Percentiles rank a stretch among this genome's conserved stretches.
Evolutionary conservation across 2,888 invertebrate genomes (phyloP).

Genomic region (Volucella inanis): DNA sequence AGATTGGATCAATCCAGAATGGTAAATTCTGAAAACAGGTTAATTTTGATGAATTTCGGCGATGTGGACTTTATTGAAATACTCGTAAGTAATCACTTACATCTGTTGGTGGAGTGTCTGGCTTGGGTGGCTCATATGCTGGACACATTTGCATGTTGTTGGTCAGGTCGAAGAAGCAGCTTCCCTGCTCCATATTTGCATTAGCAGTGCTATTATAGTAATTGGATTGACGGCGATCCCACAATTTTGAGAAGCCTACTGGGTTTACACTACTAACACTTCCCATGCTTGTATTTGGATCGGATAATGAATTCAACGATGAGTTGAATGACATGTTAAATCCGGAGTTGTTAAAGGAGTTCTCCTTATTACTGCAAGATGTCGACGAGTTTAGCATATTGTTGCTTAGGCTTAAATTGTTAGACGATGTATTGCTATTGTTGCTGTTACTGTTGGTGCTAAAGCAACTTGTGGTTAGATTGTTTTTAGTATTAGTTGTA

Average conservation of each 20-base stretch:
- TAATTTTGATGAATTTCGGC: background rate
- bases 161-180: slow-evolving; percentile 77
- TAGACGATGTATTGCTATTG: slow-evolving; percentile 67
- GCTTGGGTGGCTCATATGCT: slow-evolving; percentile 80
- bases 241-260: slow-evolving; percentile 77
- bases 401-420: slow-evolving; percentile 68
- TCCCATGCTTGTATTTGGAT: slow-evolving; percentile 78
- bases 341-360: slow-evolving; percentile 75
- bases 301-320: slow-evolving; percentile 78
- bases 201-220: slow-evolving; percentile 65
- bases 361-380: slow-evolving; percentile 79
- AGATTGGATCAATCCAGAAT: slow-evolving; percentile 83
- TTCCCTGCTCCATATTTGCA: slow-evolving; percentile 45
- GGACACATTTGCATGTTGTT: slow-evolving; percentile 78
- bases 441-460: slow-evolving; percentile 70
- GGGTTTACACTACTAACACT: slow-evolving; percentile 60
- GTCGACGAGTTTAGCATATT: slow-evolving; percentile 77
- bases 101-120: slow-evolving; percentile 80
- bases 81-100: slow-evolving; percentile 72
- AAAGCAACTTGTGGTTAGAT: slow-evolving; percentile 52
- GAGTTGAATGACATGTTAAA: slow-evolving; percentile 76
- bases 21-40: slow-evolving; percentile 79
- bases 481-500: slow-evolving; percentile 38
- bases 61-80: background rate
- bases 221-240: slow-evolving; percentile 79